Conservation (phyloP, 2,113 vertebrate species). For the Puntigrus tetrazona region DNA sequence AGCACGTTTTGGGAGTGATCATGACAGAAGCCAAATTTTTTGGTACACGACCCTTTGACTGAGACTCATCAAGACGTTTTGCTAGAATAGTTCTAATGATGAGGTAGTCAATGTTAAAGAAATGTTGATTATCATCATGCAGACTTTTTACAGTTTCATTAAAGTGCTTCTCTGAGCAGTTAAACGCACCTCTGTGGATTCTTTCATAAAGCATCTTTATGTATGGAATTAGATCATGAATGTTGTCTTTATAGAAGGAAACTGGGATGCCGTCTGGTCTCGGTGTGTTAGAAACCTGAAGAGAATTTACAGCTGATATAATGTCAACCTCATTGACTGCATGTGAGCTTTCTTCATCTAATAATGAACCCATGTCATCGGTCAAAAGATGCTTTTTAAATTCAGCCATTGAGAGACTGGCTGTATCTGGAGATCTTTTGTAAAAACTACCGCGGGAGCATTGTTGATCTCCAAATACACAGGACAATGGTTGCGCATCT, state of each 20-base stretch:
- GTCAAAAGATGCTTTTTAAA: background rate
- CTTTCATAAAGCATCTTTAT: constrained; percentile 12
- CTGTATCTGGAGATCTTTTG: background rate
- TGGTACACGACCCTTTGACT: background rate
- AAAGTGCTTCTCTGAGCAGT: background rate
- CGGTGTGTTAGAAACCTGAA: constrained; percentile 39
- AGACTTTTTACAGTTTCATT: background rate
- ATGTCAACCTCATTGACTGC: constrained; percentile 21
- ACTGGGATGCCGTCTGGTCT: constrained; percentile 34
- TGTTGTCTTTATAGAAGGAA: constrained; percentile 25
- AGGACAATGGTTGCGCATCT: background rate
- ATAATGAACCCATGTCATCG: background rate
- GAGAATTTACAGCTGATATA: constrained; percentile 21
- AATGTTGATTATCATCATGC: background rate
- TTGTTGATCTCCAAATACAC: constrained; percentile 9
- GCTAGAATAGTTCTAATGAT: constrained; percentile 18
- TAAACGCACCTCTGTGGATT: background rate
- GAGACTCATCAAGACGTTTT: background rate
- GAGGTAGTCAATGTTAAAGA: constrained; percentile 7
- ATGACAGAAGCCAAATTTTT: background rate
- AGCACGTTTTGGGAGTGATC: constrained; percentile 24
- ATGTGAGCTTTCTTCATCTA: background rate
- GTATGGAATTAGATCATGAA: constrained; percentile 9
- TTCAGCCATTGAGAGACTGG: background rate
- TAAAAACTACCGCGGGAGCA: background rate